Evolutionary conservation across 2,888 invertebrate genomes (phyloP).

Genomic region (Cylindroiulus punctatus): DNA sequence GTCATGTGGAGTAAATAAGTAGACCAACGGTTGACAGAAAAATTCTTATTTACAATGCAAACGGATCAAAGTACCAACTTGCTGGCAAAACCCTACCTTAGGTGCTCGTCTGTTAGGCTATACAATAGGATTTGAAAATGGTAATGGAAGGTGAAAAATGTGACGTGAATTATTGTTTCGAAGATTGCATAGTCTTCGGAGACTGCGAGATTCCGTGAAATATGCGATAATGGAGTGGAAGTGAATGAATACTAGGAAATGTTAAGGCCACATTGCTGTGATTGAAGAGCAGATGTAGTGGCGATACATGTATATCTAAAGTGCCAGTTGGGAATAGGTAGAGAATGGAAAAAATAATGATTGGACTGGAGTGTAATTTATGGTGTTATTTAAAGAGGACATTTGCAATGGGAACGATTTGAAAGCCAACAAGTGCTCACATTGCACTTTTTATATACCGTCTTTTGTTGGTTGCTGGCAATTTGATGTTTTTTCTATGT

Average conservation of each 20-base stretch:
- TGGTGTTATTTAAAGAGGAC: not conserved
- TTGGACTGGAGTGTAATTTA: not conserved
- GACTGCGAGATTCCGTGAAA: not conserved
- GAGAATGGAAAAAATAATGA: not conserved
- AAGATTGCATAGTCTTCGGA: not conserved
- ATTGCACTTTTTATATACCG: too few species aligned
- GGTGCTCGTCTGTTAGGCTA: not conserved
- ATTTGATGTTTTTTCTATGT: too few species aligned
- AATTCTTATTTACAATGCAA: not conserved
- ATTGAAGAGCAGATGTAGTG: not conserved
- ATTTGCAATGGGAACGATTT: not conserved
- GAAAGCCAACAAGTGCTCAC: too few species aligned
- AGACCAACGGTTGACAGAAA: not conserved
- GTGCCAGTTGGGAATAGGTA: not conserved
- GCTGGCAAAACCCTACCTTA: not conserved
- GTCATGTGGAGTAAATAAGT: not conserved
- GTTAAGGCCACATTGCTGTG: not conserved
- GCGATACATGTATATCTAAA: not conserved
- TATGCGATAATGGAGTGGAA: slow-evolving; percentile 13
- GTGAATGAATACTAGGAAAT: not conserved
- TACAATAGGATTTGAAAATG: not conserved
- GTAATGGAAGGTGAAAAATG: not conserved
- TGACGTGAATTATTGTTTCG: slow-evolving; percentile 3
- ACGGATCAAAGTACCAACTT: not conserved
- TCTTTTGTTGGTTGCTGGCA: too few species aligned